Conservation (phyloP, 2,113 vertebrate genomes). For the Alces alces region DNA sequence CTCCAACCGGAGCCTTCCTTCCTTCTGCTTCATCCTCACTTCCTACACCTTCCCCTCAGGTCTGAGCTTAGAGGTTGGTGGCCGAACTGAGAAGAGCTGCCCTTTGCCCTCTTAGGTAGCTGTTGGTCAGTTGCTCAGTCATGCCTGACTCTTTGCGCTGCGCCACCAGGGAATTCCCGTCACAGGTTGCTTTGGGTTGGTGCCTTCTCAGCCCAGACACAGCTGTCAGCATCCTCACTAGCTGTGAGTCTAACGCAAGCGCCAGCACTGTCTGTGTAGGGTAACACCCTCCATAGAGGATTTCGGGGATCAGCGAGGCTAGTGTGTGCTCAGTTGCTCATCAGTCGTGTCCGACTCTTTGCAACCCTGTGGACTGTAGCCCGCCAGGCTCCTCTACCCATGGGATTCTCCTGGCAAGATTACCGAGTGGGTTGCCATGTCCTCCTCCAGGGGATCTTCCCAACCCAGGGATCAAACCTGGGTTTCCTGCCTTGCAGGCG, state of each 20-base stretch:
- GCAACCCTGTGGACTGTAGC: background rate
- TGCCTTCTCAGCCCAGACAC: background rate
- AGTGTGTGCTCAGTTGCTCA: background rate
- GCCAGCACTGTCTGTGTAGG: background rate
- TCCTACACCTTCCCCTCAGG: background rate
- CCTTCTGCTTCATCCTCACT: background rate
- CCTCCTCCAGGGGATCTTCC: background rate
- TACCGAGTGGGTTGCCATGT: background rate
- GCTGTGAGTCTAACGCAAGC: rapidly evolving
- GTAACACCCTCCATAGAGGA: background rate
- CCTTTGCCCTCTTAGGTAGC: background rate
- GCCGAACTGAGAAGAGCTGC: background rate
- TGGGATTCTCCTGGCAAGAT: background rate
- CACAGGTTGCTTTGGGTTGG: background rate
- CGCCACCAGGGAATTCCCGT: rapidly evolving
- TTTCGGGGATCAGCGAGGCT: no score
- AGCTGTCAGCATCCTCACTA: no score
- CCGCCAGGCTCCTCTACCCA: background rate
- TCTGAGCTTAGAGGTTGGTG: background rate
- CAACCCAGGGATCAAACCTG: background rate
- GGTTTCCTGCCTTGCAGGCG: rapidly evolving
- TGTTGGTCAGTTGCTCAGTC: background rate
- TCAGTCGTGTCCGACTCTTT: background rate
- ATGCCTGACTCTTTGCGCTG: background rate
- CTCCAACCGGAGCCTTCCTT: background rate